Evolutionary conservation across 2,797 vertebrate genomes (phyloP).

Genomic region (Sciurus vulgaris): DNA sequence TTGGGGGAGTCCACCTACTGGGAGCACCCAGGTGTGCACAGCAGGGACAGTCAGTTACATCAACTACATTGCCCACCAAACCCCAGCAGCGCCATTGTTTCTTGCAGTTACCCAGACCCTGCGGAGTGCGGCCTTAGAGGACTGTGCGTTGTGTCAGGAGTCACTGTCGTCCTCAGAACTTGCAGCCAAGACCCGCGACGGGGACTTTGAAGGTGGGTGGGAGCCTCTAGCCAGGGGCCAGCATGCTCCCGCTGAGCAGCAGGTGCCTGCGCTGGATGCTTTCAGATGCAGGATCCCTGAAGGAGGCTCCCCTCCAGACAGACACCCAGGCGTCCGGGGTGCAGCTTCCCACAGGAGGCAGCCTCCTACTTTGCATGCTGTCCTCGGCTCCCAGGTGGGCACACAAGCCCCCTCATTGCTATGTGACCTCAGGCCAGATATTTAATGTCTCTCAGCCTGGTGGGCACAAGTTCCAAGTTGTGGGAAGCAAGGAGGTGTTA

Average conservation of each 20-base stretch:
- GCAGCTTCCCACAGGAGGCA: background rate
- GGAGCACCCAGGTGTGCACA: background rate
- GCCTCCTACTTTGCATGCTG: background rate
- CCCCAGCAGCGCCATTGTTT: background rate
- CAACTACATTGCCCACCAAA: background rate
- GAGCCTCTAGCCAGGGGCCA: background rate
- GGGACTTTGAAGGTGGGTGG: slow-evolving; percentile 95
- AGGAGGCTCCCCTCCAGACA: background rate
- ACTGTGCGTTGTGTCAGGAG: slow-evolving; percentile 98
- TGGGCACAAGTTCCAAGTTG: background rate
- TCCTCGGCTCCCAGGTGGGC: background rate
- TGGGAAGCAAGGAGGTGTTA: background rate
- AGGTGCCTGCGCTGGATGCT: accelerated
- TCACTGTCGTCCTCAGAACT: slow-evolving; percentile 95
- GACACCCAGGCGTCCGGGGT: background rate
- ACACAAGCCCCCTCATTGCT: background rate
- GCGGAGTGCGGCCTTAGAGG: slow-evolving; percentile 93
- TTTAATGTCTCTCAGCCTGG: background rate
- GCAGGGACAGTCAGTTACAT: accelerated
- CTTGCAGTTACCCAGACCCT: slow-evolving; percentile 91
- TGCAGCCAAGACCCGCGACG: slow-evolving; percentile 95
- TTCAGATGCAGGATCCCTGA: background rate
- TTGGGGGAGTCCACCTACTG: background rate
- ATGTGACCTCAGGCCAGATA: background rate
- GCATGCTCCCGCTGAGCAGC: background rate